A percentile compares a stretch with the other conserved stretches of the same genome.
These are phyloP conservation scores for Mycteria americana DNA, from an alignment of 2,797 vertebrate genomes.

Conservation along the genomic window DNA sequence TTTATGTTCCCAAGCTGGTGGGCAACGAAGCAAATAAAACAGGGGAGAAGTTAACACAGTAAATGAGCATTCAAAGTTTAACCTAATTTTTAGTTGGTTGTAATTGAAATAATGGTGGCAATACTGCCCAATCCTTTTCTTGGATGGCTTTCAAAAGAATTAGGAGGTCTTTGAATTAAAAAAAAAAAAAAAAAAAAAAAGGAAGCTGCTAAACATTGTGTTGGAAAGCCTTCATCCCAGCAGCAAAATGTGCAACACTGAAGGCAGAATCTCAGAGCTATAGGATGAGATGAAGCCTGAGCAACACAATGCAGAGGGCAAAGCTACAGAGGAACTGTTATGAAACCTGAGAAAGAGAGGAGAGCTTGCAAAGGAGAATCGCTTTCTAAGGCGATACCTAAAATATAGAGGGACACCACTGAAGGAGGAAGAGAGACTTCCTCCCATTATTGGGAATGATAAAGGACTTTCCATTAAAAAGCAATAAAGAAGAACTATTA, in stretches of 20 bases:
- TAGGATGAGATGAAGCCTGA: not conserved
- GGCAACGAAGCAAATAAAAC: not conserved
- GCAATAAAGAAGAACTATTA: not conserved
- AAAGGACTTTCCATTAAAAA: not conserved
- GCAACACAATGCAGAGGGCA: not conserved
- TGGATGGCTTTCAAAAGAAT: conserved; percentile 4
- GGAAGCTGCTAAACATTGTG: not conserved
- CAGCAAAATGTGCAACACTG: not conserved
- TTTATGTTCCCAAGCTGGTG: not conserved
- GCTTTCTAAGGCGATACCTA: not conserved
- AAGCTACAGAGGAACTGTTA: not conserved
- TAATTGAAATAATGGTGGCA: not conserved
- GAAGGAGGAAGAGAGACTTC: not conserved
- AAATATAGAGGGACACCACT: not conserved
- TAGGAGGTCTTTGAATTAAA: not conserved
- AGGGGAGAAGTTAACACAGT: not conserved
- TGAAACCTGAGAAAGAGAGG: not conserved
- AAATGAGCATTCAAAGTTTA: not conserved
- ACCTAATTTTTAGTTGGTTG: not conserved
- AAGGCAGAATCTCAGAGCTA: not conserved
- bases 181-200: not conserved
- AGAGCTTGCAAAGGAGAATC: not conserved
- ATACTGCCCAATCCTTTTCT: not conserved
- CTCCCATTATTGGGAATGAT: not conserved
- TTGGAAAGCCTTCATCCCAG: not conserved